These are phyloP conservation scores for Stenodema calcarata DNA, from an alignment of 2,888 invertebrate genomes.

Conservation along the genomic window DNA sequence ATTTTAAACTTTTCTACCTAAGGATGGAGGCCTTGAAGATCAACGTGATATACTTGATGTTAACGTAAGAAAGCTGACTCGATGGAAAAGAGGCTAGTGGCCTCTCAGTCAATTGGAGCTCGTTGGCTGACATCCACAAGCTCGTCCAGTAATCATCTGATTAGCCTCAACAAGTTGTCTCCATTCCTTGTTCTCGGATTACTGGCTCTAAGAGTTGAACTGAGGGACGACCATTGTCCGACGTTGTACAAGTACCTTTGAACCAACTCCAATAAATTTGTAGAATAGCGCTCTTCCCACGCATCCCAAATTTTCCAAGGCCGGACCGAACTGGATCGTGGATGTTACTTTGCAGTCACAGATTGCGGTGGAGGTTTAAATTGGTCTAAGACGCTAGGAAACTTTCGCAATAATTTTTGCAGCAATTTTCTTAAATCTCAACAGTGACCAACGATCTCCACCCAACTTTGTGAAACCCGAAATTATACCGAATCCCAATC, in stretches of 20 bases:
- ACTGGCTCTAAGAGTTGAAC: neutral
- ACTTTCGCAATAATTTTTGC: no score
- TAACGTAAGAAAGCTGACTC: conserved; percentile 21
- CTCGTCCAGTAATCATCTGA: conserved; percentile 45
- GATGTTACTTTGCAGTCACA: no score
- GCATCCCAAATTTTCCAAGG: neutral
- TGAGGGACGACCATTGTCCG: neutral
- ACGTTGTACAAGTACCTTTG: neutral
- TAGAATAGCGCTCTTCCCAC: neutral
- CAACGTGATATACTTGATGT: conserved; percentile 14
- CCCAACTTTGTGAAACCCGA: no score
- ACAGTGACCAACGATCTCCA: no score
- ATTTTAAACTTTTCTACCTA: no score
- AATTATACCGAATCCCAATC: no score
- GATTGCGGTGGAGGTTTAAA: no score
- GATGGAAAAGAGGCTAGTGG: conserved; percentile 40
- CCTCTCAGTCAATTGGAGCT: conserved; percentile 47
- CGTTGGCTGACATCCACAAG: conserved; percentile 5
- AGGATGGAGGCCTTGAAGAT: neutral
- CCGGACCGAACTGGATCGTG: neutral
- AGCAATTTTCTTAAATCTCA: no score
- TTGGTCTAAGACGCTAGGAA: no score
- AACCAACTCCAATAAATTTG: neutral
- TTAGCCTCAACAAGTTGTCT: conserved; percentile 46
- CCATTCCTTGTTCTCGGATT: conserved; percentile 48